Evolutionary conservation across 1,140 invertebrate species (phyloP).

Genomic region (Cotesia chilonis): DNA sequence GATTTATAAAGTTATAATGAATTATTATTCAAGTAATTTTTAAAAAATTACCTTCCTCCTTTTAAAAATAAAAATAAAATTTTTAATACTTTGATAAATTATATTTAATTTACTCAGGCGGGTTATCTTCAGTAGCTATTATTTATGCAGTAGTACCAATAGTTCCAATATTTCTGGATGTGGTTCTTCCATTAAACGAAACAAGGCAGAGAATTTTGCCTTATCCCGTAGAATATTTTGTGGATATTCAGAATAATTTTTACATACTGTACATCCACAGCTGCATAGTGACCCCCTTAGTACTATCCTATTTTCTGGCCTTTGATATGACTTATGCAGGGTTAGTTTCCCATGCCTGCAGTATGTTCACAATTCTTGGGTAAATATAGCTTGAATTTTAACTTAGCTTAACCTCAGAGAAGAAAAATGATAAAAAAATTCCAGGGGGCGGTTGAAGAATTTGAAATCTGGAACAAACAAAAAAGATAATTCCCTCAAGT

Average conservation of each 20-base stretch:
- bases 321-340: constrained; percentile 23
- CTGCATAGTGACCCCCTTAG: constrained; percentile 16
- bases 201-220: constrained; percentile 25
- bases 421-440: background rate
- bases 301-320: background rate
- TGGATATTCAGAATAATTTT: constrained; percentile 32
- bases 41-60: too few species aligned
- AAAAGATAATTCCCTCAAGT: background rate
- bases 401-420: background rate
- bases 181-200: constrained; percentile 31
- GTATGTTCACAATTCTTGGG: constrained; percentile 25
- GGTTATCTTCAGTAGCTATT: background rate
- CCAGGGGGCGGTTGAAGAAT: background rate
- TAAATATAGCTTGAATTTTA: background rate
- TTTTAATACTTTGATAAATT: too few species aligned
- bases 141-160: constrained; percentile 8
- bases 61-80: too few species aligned
- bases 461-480: background rate
- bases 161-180: constrained; percentile 29
- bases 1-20: too few species aligned
- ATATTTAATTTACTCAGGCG: too few species aligned
- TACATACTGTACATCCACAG: constrained; percentile 24
- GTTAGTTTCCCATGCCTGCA: constrained; percentile 34
- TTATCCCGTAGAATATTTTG: constrained; percentile 31
- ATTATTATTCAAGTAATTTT: too few species aligned